Percentiles rank a stretch among this genome's conserved stretches.
These are phyloP conservation scores for Graphium colonna DNA, from an alignment of 2,888 invertebrate genomes.

Conservation along the genomic window DNA sequence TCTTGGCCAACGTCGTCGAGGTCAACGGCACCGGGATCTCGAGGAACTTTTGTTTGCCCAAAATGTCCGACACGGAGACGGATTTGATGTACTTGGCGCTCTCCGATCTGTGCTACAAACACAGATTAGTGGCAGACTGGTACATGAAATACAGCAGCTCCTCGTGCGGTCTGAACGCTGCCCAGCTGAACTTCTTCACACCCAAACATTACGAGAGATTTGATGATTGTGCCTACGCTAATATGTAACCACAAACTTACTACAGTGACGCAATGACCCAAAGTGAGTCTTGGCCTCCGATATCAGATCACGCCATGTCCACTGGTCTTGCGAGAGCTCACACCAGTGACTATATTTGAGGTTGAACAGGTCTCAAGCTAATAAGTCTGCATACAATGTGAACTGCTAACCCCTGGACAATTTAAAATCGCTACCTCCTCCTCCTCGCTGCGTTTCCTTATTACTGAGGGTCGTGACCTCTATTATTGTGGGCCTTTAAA, in stretches of 20 bases:
- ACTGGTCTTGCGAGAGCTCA: too few relatives aligned
- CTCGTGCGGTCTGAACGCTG: slow-evolving; percentile 42
- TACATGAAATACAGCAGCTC: slow-evolving; percentile 48
- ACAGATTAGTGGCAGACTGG: slow-evolving; percentile 50
- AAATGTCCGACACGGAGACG: slow-evolving; percentile 62
- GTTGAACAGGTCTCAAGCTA: too few relatives aligned
- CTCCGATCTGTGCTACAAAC: slow-evolving; percentile 45
- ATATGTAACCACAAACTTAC: too few relatives aligned
- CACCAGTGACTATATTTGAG: too few relatives aligned
- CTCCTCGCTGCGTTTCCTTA: too few relatives aligned
- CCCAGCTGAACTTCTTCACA: slow-evolving; percentile 47
- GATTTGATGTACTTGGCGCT: slow-evolving; percentile 55
- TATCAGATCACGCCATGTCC: too few relatives aligned
- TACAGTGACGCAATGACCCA: background rate
- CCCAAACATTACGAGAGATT: slow-evolving; percentile 39
- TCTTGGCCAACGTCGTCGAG: slow-evolving; percentile 60
- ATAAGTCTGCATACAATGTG: too few relatives aligned
- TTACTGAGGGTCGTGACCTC: too few relatives aligned
- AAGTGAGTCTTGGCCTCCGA: too few relatives aligned
- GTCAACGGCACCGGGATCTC: slow-evolving; percentile 67
- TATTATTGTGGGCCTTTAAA: too few relatives aligned
- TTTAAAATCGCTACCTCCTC: too few relatives aligned
- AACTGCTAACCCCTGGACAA: too few relatives aligned
- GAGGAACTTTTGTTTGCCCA: slow-evolving; percentile 69
- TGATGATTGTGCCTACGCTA: slow-evolving; percentile 59